A percentile compares a stretch with the other conserved stretches of the same genome.
phyloP scores from a whole-genome alignment of 2,888 invertebrate species.

The Mesorhabditis sp. region DNA sequence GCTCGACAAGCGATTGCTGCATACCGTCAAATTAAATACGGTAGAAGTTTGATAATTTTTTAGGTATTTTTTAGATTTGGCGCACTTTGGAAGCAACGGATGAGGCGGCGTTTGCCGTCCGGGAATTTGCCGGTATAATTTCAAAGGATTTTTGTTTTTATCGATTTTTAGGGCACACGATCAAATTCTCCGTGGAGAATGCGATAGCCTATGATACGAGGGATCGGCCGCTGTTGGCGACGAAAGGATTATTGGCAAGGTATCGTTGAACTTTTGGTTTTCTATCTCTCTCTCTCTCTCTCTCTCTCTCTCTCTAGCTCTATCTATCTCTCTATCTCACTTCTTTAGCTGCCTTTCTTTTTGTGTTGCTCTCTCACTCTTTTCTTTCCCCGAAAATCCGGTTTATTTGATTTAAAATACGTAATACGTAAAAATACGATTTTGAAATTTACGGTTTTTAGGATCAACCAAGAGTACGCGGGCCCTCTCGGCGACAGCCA shows the following conservation, averaged over 20 bases:
- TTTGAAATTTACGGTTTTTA: too few species aligned
- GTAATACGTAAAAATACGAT: too few species aligned
- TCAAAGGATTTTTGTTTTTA: too few species aligned
- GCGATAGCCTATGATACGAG: slow-evolving; percentile 67
- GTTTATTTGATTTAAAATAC: not conserved
- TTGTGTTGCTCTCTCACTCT: not conserved
- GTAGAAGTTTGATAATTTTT: slow-evolving; percentile 18
- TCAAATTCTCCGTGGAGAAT: slow-evolving; percentile 83
- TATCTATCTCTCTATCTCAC: not conserved
- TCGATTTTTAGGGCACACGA: slow-evolving; percentile 75
- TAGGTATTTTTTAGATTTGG: slow-evolving; percentile 61
- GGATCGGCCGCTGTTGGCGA: slow-evolving; percentile 51
- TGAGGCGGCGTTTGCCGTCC: slow-evolving; percentile 75
- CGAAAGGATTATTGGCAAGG: slow-evolving; percentile 33
- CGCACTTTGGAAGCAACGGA: slow-evolving; percentile 74
- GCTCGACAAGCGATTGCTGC: slow-evolving; percentile 34
- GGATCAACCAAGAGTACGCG: slow-evolving; percentile 76
- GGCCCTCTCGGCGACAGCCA: slow-evolving; percentile 87
- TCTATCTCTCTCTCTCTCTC: too few species aligned
- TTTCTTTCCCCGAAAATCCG: not conserved
- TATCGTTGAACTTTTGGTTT: not conserved
- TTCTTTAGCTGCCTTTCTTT: not conserved
- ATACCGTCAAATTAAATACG: slow-evolving; percentile 43
- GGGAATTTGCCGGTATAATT: slow-evolving; percentile 74
- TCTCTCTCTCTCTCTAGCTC: too few species aligned